Percentiles rank a stretch among this genome's conserved stretches.
Evolutionary conservation across 2,113 vertebrate species (phyloP).

Genomic region (Brevimyrus niger): DNA sequence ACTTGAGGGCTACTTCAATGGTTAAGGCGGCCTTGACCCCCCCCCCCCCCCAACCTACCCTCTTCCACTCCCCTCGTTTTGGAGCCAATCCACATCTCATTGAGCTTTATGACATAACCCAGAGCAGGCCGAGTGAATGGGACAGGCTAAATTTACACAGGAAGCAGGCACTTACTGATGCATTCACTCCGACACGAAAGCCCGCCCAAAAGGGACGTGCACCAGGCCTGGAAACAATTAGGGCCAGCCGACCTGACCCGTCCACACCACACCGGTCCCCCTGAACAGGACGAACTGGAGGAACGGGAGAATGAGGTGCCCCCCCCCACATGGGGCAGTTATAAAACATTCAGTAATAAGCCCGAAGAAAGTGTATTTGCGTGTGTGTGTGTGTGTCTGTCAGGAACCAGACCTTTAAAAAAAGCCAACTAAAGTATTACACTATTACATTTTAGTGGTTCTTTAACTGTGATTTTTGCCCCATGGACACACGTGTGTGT

Average conservation of each 20-base stretch:
- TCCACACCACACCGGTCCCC: constrained; percentile 82
- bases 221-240: constrained; percentile 96
- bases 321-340: constrained; percentile 55
- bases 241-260: constrained; percentile 87
- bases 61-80: constrained; percentile 17
- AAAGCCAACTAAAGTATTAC: constrained; percentile 15
- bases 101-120: constrained; percentile 71
- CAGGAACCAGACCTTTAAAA: constrained; percentile 31
- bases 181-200: constrained; percentile 63
- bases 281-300: constrained; percentile 57
- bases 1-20: constrained; percentile 25
- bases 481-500: not conserved
- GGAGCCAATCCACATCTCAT: constrained; percentile 24
- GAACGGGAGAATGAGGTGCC: constrained; percentile 58
- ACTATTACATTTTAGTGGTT: not conserved
- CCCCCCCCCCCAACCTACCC: not conserved
- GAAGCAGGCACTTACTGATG: constrained; percentile 85
- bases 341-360: constrained; percentile 80
- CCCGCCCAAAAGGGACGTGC: constrained; percentile 46
- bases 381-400: constrained; percentile 48
- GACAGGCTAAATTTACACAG: constrained; percentile 82
- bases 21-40: not conserved
- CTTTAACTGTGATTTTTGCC: not conserved
- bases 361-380: constrained; percentile 55
- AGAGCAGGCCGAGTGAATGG: constrained; percentile 75